phyloP scores from a whole-genome alignment of 1,140 invertebrate species.

The Lepidurus couesii region DNA sequence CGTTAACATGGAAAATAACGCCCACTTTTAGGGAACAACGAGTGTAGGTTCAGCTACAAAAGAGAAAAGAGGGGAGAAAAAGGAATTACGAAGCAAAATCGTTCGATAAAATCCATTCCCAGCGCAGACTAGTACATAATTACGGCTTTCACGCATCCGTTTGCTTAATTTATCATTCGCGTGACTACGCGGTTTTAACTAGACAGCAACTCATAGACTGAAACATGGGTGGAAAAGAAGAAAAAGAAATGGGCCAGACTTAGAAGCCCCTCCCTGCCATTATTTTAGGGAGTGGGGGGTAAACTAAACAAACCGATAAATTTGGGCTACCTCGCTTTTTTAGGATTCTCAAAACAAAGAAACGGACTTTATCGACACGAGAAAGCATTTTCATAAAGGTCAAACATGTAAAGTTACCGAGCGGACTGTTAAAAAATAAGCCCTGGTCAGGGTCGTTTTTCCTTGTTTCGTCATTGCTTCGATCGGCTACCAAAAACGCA shows the following conservation, averaged over 20 bases:
- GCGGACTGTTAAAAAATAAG: too few species aligned
- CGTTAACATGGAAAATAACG: background rate
- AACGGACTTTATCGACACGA: too few species aligned
- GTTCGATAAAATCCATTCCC: background rate
- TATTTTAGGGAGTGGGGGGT: constrained; percentile 8
- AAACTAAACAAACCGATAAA: too few species aligned
- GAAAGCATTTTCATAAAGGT: too few species aligned
- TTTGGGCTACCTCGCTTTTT: too few species aligned
- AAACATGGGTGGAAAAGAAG: background rate
- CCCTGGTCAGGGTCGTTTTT: too few species aligned
- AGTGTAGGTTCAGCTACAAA: background rate
- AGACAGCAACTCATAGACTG: background rate
- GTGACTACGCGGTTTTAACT: constrained; percentile 4
- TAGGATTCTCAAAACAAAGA: too few species aligned
- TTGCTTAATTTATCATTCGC: constrained; percentile 11
- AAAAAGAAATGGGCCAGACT: background rate
- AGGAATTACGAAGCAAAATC: background rate
- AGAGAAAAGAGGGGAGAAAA: background rate
- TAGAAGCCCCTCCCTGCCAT: background rate
- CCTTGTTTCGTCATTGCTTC: too few species aligned
- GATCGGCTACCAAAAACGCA: too few species aligned
- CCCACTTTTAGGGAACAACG: background rate
- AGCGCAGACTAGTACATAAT: background rate
- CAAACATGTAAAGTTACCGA: too few species aligned
- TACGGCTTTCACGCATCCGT: background rate